Conservation (phyloP, 2,797 vertebrate genomes). For the Hirundo rustica region DNA sequence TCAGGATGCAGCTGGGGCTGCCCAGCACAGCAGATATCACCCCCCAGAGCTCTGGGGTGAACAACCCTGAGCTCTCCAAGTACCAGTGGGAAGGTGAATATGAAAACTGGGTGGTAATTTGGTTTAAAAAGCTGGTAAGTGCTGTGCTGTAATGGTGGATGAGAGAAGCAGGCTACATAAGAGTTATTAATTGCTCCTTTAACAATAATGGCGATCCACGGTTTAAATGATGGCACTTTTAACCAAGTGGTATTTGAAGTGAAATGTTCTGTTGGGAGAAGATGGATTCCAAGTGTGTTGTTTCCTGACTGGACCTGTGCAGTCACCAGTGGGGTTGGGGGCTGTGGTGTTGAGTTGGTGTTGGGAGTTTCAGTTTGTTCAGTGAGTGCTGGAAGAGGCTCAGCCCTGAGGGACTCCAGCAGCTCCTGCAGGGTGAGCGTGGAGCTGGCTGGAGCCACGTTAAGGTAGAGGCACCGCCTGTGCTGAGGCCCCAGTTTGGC, state of each 20-base stretch:
- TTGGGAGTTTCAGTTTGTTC: not conserved
- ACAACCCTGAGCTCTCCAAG: not conserved
- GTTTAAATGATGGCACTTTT: not conserved
- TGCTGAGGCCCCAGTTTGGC: not conserved
- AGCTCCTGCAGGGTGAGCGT: rapidly evolving
- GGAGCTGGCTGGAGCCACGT: not conserved
- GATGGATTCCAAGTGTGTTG: not conserved
- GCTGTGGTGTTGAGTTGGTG: not conserved
- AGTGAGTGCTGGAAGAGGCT: not conserved
- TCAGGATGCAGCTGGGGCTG: not conserved
- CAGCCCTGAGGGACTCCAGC: not conserved
- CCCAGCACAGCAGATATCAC: not conserved
- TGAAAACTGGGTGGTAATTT: not conserved
- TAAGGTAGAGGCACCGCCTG: not conserved
- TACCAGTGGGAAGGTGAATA: rapidly evolving
- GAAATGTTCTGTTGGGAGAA: not conserved
- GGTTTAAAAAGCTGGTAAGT: not conserved
- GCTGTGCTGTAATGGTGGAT: not conserved
- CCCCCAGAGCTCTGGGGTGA: not conserved
- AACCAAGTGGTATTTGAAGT: not conserved
- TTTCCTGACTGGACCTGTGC: not conserved
- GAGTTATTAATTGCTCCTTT: not conserved
- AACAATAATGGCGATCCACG: not conserved
- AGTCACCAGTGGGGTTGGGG: not conserved
- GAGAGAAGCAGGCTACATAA: not conserved